These are phyloP conservation scores for Belgica antarctica DNA, from an alignment of 2,888 invertebrate species.

Conservation along the genomic window DNA sequence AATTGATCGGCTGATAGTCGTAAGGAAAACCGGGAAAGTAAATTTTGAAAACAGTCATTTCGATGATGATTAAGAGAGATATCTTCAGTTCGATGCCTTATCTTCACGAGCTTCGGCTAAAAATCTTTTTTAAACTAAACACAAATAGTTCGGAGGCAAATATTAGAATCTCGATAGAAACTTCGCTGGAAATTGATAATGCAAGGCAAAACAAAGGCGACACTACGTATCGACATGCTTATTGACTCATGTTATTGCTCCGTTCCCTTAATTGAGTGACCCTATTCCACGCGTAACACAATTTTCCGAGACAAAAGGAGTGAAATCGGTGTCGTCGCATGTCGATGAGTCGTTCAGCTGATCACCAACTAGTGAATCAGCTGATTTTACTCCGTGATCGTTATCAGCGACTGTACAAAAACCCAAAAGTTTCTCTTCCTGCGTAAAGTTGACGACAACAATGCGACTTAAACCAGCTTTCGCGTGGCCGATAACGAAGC, in stretches of 20 bases:
- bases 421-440: background rate
- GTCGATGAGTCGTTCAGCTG: background rate
- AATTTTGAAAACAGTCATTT: background rate
- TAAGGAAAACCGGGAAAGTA: background rate
- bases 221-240: background rate
- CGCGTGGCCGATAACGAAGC: background rate
- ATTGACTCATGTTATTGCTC: slow-evolving; percentile 7
- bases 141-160: background rate
- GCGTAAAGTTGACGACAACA: too few relatives aligned
- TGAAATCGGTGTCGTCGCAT: slow-evolving; percentile 2
- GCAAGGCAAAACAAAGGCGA: slow-evolving; percentile 19
- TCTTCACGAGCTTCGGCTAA: too few relatives aligned
- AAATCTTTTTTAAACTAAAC: too few relatives aligned
- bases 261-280: background rate
- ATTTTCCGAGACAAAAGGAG: background rate
- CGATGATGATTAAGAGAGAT: too few relatives aligned
- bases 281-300: background rate
- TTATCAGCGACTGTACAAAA: background rate
- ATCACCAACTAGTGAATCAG: slow-evolving; percentile 17
- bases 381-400: background rate
- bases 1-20: too few relatives aligned
- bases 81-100: too few relatives aligned
- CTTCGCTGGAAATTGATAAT: background rate
- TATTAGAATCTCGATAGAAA: slow-evolving; percentile 12
- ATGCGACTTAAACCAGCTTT: background rate